phyloP scores from a whole-genome alignment of 2,888 invertebrate genomes.

The Athrips mouffetella region DNA sequence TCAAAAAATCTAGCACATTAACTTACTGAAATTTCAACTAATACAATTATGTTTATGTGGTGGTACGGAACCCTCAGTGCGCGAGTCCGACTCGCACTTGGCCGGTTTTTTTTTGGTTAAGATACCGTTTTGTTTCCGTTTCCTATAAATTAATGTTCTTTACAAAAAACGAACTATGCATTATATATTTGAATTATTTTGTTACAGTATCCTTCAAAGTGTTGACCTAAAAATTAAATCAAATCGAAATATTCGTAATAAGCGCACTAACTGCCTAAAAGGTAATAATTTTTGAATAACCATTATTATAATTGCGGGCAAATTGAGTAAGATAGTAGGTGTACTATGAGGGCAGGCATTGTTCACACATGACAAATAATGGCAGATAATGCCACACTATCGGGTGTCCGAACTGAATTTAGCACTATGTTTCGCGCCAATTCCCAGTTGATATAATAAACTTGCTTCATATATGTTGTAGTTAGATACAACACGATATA shows the following conservation, averaged over 20 bases:
- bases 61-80: too few relatives aligned
- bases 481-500: background rate
- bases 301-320: constrained; percentile 56
- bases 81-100: too few relatives aligned
- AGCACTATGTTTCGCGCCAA: constrained; percentile 72
- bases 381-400: constrained; percentile 75
- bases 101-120: too few relatives aligned
- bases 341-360: constrained; percentile 56
- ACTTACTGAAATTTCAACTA: too few relatives aligned
- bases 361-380: constrained; percentile 76
- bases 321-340: constrained; percentile 67
- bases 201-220: background rate
- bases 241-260: background rate
- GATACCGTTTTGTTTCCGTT: too few relatives aligned
- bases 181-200: background rate
- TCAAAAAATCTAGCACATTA: too few relatives aligned
- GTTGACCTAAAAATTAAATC: constrained; percentile 3
- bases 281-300: constrained; percentile 17
- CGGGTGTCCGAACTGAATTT: constrained; percentile 70
- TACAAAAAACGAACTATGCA: too few relatives aligned
- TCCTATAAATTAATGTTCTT: too few relatives aligned
- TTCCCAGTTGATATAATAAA: constrained; percentile 71
- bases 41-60: too few relatives aligned
- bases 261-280: background rate
- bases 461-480: constrained; percentile 47